Percentiles rank a stretch among this genome's conserved stretches.
phyloP scores from a whole-genome alignment of 2,113 vertebrate species.

The Elanoides forficatus region DNA sequence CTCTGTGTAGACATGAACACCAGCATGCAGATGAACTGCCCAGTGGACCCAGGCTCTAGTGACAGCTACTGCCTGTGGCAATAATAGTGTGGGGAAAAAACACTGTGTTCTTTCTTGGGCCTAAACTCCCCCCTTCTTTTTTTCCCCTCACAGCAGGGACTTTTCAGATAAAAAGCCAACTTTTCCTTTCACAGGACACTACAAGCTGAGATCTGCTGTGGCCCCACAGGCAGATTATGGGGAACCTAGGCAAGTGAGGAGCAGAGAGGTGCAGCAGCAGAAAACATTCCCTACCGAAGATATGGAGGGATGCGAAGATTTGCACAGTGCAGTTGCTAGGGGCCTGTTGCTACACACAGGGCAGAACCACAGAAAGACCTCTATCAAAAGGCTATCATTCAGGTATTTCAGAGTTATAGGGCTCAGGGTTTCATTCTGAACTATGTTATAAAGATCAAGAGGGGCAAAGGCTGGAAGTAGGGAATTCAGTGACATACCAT shows the following conservation, averaged over 20 bases:
- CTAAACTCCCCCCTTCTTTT: not conserved
- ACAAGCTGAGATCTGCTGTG: not conserved
- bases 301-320: accelerated
- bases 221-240: not conserved
- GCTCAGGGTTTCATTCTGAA: not conserved
- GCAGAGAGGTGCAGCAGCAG: not conserved
- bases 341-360: not conserved
- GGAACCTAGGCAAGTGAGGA: not conserved
- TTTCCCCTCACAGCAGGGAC: not conserved
- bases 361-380: not conserved
- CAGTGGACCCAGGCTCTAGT: not conserved
- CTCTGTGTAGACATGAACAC: not conserved
- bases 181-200: not conserved
- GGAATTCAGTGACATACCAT: constrained; percentile 69
- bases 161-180: not conserved
- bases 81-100: accelerated
- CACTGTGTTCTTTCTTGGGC: not conserved
- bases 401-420: not conserved
- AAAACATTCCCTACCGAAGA: not conserved
- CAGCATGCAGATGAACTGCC: not conserved
- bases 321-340: not conserved
- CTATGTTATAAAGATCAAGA: not conserved
- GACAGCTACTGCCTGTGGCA: not conserved
- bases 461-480: not conserved
- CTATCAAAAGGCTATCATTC: not conserved